Evolutionary conservation across 2,888 invertebrate genomes (phyloP), one percentile per base, ranked within the genome.

Genomic region (Cheilosia variabilis): DNA sequence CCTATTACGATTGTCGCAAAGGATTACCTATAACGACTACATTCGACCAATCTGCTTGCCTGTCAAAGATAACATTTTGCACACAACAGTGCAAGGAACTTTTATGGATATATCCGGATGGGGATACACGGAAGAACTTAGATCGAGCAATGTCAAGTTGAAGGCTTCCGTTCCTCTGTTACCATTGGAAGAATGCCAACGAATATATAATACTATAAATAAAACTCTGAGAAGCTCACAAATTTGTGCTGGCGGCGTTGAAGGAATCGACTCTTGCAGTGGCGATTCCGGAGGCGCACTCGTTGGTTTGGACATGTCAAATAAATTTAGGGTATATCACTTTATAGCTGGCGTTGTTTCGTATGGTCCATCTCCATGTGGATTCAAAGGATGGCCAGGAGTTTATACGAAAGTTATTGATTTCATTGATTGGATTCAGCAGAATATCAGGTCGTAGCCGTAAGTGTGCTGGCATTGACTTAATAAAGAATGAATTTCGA

Each of bases 261-360:
- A 89, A 47, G 93, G 93, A 0, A 91, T 93, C 55, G 95, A 95
- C 89, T 90, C 92, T 0, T 95, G 95, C 73, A 89, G 92, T 37
- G 95, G 95, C 0, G 95, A 95, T 88, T 94, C 94, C 57, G 95
- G 95, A 1, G 95, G 95, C 0, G 94, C 95, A 0, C 90, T 95
- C 2, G 94, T 94, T 93, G 90, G 90, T 0, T 89, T 91, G 4
- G 91, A 90, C 58, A 89, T 69, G 1, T 72, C 81, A 13, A 83
- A 65, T 24, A 88, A 90, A 9, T 88, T 91, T 57, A 31, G 31
- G 31, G 13, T 37, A 2, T 94, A 94, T 93, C 94, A 93, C 93
- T 93, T 92, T 62, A 90, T 93, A 0, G 92, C 93, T 13, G 95
- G 95, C 0, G 91, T 95, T 13, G 95, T 95, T 0, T 95, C 95